Evolutionary conservation across 2,888 invertebrate genomes (phyloP), one percentile per base, ranked within the genome.

Genomic region (Eupithecia abbreviata): DNA sequence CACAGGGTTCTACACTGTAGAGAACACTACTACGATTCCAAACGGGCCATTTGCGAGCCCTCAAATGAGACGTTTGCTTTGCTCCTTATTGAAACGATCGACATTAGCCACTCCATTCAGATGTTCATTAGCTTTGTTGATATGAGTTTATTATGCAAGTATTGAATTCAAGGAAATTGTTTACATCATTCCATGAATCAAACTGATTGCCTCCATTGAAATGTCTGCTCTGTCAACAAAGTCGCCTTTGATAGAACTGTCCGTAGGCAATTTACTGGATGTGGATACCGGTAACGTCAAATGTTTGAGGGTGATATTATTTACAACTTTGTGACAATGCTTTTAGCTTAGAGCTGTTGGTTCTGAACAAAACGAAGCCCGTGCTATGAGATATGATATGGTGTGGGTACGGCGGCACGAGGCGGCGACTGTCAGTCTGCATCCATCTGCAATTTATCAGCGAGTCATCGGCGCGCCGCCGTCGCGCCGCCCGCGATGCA

Each of bases 371-470:
- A 47, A 47, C 45, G 45, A 68, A 9, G 2, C 5, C 18, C 9
- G 45, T 45, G 68, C 42, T 65, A 43, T 41, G 71, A 42, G 3
- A 13, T 13, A 4, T 49, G 49, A 51, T 51, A 51, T 72, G 30
- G 30, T 30, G 30, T n/a, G 30, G 45, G 71, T 45, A 41, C 62
- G 62, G 55, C 68, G 68, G 68, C 45, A 3, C 62, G 65, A 43
- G 73, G 9, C 9, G 75, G 78, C 75, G 75, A 62, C 78, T 81
- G 84, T 84, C 83, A 78, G 72, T 79, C 75, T 79, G 77, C 79
- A 80, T 85, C 81, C 78, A 79, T 79, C 77, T 76, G 85, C 83
- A 84, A 85, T 85, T 83, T 85, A 82, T 85, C 85, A 85, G 76
- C 76, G 81, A 80, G 73, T 72, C 82, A 83, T 80, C 77, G 78